Evolutionary conservation across 2,888 invertebrate genomes (phyloP), one percentile per base, ranked within the genome.

Genomic region (Limnephilus rhombicus): DNA sequence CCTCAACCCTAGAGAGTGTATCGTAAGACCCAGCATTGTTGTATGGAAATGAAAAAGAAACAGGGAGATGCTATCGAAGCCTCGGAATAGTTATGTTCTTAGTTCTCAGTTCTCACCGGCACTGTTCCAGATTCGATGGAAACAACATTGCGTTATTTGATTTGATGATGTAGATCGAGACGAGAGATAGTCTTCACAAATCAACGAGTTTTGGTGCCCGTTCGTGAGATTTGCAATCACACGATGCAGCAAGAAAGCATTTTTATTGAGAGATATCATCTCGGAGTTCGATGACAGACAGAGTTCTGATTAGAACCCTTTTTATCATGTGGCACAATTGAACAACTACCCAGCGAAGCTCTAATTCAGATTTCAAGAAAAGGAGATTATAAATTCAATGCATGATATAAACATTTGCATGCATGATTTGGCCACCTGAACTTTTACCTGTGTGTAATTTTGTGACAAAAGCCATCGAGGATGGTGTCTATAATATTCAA

Each of bases 21-120:
- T 31, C 53, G 24, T 85, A 31, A 37, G 31, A 45, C 37, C 24
- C 37, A 18, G 41, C 90, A 90, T 90, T 90, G 90, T 90, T 90
- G 41, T 41, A 34, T 34, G 37, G 49, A 90, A 83, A 83, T 41
- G 85, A 85, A 85, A 90, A 90, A 90, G 34, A 41, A 68, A 81
- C 80, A n/a, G 41, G 41, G 80, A 81, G 89, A 89, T 89, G 37
- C 31, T 87, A 87, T 87, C 53, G 68, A 87, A 29, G 87, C 11
- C 49, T 85, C 41, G n/a, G 85, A 82, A 29, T 41, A 68, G 68
- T 68, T 24, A 68, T 24, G 68, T 68, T 68, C 68, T n/a, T n/a
- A 68, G 68, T 68, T 68, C 68, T 68, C 68, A 86, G 86, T 86
- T 49, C 49, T 86, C 86, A 86, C 45, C 45, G 86, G 83, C 83